Conservation (phyloP, 2,888 invertebrate species). For the Sesia bembeciformis region DNA sequence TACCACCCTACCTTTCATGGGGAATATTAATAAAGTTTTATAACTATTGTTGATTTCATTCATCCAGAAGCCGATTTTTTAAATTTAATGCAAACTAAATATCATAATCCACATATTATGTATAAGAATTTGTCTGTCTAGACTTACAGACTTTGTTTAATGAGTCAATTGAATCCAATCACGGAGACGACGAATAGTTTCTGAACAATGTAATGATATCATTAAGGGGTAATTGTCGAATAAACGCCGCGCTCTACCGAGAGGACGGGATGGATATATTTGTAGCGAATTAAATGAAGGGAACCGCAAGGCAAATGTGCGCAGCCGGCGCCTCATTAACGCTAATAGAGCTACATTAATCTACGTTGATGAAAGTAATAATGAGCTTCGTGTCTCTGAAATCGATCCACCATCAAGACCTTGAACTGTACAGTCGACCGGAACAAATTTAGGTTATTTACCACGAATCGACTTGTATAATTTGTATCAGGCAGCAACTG, state of each 20-base stretch:
- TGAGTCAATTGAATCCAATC: conserved; percentile 6
- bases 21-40: conserved; percentile 39
- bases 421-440: not conserved
- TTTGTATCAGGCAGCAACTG: not conserved
- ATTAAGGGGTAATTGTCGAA: conserved; percentile 18
- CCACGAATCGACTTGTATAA: not conserved
- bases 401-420: conserved; percentile 17
- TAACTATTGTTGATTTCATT: conserved; percentile 1
- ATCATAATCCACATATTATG: too few species aligned
- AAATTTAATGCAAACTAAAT: too few species aligned
- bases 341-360: conserved; percentile 55
- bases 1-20: conserved; percentile 6
- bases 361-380: conserved; percentile 53
- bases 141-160: not conserved
- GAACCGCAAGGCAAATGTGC: conserved; percentile 37
- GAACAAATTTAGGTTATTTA: not conserved
- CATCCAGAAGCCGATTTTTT: too few species aligned
- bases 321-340: conserved; percentile 52
- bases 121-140: too few species aligned
- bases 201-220: conserved; percentile 17
- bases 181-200: conserved; percentile 12
- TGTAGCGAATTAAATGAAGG: conserved; percentile 24
- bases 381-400: conserved; percentile 22
- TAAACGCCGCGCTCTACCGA: conserved; percentile 11
- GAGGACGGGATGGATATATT: conserved; percentile 7